A percentile compares a stretch with the other conserved stretches of the same genome.
These are phyloP conservation scores for Leucophenga maculata DNA, from an alignment of 2,888 invertebrate genomes.

Conservation along the genomic window DNA sequence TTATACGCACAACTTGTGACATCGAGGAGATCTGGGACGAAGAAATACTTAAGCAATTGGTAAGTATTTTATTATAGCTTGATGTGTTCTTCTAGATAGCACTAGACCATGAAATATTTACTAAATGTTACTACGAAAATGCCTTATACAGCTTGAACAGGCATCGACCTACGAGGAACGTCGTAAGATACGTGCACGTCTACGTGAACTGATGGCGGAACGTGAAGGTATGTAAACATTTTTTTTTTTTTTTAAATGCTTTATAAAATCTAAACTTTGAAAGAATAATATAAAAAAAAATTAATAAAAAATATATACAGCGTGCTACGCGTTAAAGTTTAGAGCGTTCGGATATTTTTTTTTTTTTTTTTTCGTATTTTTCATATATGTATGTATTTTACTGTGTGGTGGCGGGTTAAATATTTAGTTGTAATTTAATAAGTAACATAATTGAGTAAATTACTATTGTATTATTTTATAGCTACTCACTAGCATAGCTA, in stretches of 20 bases:
- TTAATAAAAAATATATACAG: background rate
- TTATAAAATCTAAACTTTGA: background rate
- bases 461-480: constrained; percentile 14
- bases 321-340: no score
- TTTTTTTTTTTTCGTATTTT: background rate
- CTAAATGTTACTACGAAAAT: background rate
- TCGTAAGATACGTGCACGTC: constrained; percentile 84
- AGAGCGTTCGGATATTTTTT: no score
- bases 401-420: constrained; percentile 1
- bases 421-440: background rate
- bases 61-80: constrained; percentile 71
- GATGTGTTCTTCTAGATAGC: no score
- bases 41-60: constrained; percentile 80
- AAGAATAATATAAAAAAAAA: background rate
- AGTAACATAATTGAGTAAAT: background rate
- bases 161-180: constrained; percentile 91
- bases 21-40: constrained; percentile 86
- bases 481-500: background rate
- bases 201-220: constrained; percentile 88
- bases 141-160: constrained; percentile 80
- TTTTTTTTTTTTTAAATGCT: background rate
- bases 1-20: constrained; percentile 75
- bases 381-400: background rate
- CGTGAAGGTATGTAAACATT: constrained; percentile 80
- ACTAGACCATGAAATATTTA: no score